phyloP scores from a whole-genome alignment of 92 coral and sea anemone genomes.

The Phenganax subtilis region DNA sequence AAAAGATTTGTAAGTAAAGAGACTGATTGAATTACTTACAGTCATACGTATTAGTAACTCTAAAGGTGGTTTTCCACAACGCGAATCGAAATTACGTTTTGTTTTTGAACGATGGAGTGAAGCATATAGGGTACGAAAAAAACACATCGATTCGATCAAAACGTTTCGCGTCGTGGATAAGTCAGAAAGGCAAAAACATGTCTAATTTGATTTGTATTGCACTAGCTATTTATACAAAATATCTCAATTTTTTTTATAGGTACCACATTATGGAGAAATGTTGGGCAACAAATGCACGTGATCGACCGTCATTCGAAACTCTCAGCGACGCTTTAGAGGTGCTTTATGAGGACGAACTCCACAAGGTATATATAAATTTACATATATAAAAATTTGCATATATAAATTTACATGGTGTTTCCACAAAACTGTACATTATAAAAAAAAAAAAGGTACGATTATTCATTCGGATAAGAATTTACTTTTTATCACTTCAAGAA shows the following conservation, averaged over 20 bases:
- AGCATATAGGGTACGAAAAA: not conserved
- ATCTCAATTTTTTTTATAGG: not conserved
- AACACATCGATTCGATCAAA: not conserved
- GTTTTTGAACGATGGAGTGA: not conserved
- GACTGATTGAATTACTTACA: no score
- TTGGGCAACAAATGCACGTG: constrained; percentile 7
- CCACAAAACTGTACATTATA: no score
- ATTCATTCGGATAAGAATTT: not conserved
- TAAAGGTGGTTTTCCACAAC: not conserved
- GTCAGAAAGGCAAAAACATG: no score
- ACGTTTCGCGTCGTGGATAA: no score
- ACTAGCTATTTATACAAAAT: not conserved
- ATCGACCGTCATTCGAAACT: constrained; percentile 20
- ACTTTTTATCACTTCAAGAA: not conserved
- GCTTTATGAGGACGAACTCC: constrained; percentile 11
- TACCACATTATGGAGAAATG: constrained; percentile 34
- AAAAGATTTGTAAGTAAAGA: constrained; percentile 30
- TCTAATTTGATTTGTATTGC: no score
- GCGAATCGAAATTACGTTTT: not conserved
- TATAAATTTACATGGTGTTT: no score
- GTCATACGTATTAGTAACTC: not conserved
- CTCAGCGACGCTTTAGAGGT: not conserved
- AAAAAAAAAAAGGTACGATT: not conserved
- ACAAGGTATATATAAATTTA: not conserved
- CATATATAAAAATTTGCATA: no score